Percentiles rank a stretch among this genome's conserved stretches.
phyloP scores from a whole-genome alignment of 1,140 invertebrate species.

The Tetraneura akinire region DNA sequence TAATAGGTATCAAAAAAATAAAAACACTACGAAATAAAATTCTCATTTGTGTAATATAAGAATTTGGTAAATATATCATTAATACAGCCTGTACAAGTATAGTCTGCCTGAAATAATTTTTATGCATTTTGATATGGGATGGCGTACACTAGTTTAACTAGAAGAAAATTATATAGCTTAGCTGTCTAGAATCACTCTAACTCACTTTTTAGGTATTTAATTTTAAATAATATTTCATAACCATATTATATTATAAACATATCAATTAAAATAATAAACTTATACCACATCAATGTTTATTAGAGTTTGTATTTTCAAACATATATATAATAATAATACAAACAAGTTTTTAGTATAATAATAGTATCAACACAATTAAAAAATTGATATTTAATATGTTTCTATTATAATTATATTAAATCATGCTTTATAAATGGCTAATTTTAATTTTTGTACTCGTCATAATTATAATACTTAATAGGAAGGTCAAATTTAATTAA shows the following conservation, averaged over 20 bases:
- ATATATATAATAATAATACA: not conserved
- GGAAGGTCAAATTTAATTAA: constrained; percentile 78
- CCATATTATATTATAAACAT: not conserved
- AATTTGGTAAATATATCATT: no score
- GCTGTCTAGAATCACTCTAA: no score
- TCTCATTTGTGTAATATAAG: no score
- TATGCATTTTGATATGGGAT: no score
- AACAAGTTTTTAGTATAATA: not conserved
- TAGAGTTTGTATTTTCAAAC: not conserved
- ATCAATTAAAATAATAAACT: not conserved
- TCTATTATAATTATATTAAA: not conserved
- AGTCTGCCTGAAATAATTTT: no score
- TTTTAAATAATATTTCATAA: not conserved
- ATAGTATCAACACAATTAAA: not conserved
- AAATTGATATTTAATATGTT: not conserved
- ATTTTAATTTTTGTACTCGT: constrained; percentile 64
- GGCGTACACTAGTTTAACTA: no score
- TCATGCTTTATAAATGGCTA: not conserved
- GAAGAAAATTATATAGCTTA: no score
- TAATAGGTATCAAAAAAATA: no score
- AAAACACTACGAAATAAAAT: no score
- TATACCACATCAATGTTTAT: no score
- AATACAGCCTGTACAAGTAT: no score
- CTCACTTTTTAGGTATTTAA: no score
- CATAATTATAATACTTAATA: constrained; percentile 78